Conservation (phyloP, 2,888 invertebrate genomes). For the Conomelus anceps region DNA sequence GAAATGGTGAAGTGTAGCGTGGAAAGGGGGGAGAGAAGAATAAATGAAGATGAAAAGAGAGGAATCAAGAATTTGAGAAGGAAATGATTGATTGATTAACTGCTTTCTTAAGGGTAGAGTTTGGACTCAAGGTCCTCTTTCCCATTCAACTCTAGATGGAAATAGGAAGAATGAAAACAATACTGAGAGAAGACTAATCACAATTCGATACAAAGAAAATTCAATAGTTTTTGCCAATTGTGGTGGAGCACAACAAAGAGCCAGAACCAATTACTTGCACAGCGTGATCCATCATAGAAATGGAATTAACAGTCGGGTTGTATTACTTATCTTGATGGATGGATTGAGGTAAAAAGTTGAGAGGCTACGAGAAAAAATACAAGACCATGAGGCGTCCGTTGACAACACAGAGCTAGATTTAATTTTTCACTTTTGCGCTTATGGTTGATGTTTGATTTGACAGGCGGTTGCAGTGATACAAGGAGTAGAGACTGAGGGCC, state of each 20-base stretch:
- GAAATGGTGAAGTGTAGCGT: too few species aligned
- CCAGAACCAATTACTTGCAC: not conserved
- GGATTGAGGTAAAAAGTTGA: not conserved
- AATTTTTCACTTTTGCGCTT: not conserved
- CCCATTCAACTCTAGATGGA: too few species aligned
- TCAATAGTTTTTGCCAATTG: not conserved
- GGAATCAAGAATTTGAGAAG: too few species aligned
- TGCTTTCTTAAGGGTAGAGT: too few species aligned
- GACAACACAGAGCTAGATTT: not conserved
- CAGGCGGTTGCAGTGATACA: not conserved
- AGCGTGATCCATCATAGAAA: not conserved
- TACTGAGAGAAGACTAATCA: not conserved
- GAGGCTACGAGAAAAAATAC: too few species aligned
- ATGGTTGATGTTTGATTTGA: not conserved
- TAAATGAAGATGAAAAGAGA: too few species aligned
- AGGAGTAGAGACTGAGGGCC: not conserved
- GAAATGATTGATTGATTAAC: too few species aligned
- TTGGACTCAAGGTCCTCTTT: too few species aligned
- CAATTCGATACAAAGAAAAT: not conserved
- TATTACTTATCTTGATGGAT: not conserved
- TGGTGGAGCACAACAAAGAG: not conserved
- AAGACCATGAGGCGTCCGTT: not conserved
- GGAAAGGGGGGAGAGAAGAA: too few species aligned
- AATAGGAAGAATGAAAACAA: too few species aligned
- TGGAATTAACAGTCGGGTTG: not conserved